A percentile compares a stretch with the other conserved stretches of the same genome.
phyloP scores from a whole-genome alignment of 2,888 invertebrate genomes.

The Agonum fuliginosum region DNA sequence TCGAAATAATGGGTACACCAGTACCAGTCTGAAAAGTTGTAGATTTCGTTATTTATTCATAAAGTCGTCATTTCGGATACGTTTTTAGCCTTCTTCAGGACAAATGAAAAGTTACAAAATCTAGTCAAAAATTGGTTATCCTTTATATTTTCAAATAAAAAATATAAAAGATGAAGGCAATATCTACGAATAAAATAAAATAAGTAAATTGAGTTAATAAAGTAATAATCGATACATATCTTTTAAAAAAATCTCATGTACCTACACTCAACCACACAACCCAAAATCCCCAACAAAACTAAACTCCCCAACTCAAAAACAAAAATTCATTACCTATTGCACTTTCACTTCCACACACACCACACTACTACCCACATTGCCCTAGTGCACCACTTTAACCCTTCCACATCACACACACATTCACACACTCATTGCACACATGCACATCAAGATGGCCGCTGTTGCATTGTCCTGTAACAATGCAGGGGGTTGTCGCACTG shows the following conservation, averaged over 20 bases:
- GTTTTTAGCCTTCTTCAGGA: too few species aligned
- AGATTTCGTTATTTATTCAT: too few species aligned
- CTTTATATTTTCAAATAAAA: too few species aligned
- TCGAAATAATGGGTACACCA: too few species aligned
- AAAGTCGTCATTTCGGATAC: too few species aligned
- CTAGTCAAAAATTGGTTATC: too few species aligned
- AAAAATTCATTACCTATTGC: background rate
- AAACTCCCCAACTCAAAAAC: background rate
- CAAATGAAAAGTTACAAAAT: too few species aligned
- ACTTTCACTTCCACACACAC: background rate
- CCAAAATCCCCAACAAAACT: background rate
- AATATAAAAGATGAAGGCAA: too few species aligned
- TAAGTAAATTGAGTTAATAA: too few species aligned
- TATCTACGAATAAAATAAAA: too few species aligned
- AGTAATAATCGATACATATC: background rate
- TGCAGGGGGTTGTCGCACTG: conserved; percentile 37
- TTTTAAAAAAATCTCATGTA: background rate
- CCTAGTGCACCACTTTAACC: conserved; percentile 35
- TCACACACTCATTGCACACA: conserved; percentile 4
- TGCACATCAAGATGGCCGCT: conserved; percentile 21
- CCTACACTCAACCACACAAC: too few species aligned
- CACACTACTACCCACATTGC: background rate
- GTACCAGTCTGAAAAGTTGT: too few species aligned
- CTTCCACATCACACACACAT: background rate
- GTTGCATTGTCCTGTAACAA: conserved; percentile 51